Evolutionary conservation across 1,140 invertebrate genomes (phyloP), one percentile per base, ranked within the genome.

Genomic region (Aphelenchoides besseyi): DNA sequence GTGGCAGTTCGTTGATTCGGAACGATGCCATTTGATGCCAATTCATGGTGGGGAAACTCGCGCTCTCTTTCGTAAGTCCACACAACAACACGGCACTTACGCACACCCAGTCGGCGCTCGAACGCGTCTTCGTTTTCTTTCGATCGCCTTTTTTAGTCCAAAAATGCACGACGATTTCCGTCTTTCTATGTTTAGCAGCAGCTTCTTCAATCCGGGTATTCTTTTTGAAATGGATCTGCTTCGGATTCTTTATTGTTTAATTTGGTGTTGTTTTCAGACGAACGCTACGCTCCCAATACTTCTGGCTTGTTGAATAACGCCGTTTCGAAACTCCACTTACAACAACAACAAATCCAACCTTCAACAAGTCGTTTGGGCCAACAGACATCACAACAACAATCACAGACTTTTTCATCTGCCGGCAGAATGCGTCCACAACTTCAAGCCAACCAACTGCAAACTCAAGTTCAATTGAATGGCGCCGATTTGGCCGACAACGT

Each of bases 401-500:
- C n/a, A n/a, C 55, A 59, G 55, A 59, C 55, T 28, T 59, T 8
- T 23, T 16, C 12, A 12, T 16, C 41, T 12, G 55, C 55, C 18
- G 5, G 5, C 5, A 59, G 55, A 59, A 59, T 59, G 55, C 5
- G 55, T 8, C 55, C 55, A 8, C 55, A 59, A 59, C 41, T 23
- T 12, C 12, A 16, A 23, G 5, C 55, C 18, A 5, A 28, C 5
- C 55, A 59, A 33, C 55, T 59, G 5, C 55, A 59, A 23, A 5
- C 55, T 5, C 55, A 59, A 59, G 12, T 59, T 5, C 41, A 12
- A 23, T 48, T 48, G 41, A 48, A 48, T 48, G 18, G 12, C 26
- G 55, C 5, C 5, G 55, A 59, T 23, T 29, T 59, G 55, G 55
- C 55, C 18, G 55, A 59, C 5, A 59, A 59, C 55, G 55, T 59